Percentiles rank a stretch among this genome's conserved stretches.
phyloP scores from a whole-genome alignment of 2,888 invertebrate species.

The Hesperia comma region DNA sequence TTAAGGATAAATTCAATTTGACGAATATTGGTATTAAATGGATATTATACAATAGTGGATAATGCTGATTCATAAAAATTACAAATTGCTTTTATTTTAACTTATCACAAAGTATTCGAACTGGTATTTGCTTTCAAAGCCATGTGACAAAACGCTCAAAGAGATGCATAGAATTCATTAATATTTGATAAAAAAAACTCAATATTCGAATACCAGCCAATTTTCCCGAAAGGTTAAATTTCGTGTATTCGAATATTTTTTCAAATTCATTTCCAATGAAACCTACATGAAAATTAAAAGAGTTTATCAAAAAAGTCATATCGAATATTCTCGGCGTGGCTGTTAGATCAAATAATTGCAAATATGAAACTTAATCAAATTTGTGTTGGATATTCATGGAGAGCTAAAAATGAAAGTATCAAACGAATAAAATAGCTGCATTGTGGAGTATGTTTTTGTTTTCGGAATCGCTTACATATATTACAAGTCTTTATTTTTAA shows the following conservation, averaged over 20 bases:
- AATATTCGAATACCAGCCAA: background rate
- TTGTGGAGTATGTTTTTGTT: background rate
- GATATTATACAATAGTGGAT: too few species aligned
- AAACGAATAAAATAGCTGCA: background rate
- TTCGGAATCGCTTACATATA: background rate
- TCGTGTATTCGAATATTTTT: background rate
- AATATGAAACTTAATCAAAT: slow-evolving; percentile 14
- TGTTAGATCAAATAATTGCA: slow-evolving; percentile 21
- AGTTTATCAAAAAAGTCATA: slow-evolving; percentile 3
- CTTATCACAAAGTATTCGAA: too few species aligned
- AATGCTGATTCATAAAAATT: too few species aligned
- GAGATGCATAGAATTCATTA: background rate
- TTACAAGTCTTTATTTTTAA: too few species aligned
- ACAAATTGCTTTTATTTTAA: too few species aligned
- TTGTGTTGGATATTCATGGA: slow-evolving; percentile 14
- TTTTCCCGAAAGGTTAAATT: background rate
- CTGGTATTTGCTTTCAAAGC: background rate
- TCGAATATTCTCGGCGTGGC: background rate
- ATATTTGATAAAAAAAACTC: background rate
- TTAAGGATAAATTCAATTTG: too few species aligned
- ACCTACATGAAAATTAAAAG: background rate
- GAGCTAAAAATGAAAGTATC: slow-evolving; percentile 11
- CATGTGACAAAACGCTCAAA: background rate
- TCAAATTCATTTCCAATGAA: background rate
- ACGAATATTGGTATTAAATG: too few species aligned